Percentiles rank a stretch among this genome's conserved stretches.
phyloP scores from a whole-genome alignment of 2,888 invertebrate genomes.

The Cataglyphis albicans region DNA sequence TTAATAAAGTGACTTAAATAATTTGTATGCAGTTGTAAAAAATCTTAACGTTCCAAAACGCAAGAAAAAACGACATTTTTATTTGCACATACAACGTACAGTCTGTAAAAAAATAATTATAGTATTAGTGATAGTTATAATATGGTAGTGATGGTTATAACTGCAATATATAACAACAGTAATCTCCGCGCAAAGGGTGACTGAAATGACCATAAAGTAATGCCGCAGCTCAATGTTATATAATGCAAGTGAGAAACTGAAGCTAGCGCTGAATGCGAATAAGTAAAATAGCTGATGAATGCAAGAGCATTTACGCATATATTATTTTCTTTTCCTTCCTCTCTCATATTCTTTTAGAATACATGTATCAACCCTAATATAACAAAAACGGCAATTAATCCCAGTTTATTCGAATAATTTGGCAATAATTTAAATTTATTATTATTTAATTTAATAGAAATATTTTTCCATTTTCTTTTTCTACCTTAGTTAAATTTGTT shows the following conservation, averaged over 20 bases:
- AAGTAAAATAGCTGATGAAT: constrained; percentile 59
- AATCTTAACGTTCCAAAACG: background rate
- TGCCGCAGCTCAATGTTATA: constrained; percentile 49
- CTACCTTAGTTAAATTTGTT: background rate
- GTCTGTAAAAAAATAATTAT: background rate
- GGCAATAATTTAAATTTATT: background rate
- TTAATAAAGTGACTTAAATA: background rate
- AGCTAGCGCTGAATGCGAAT: constrained; percentile 57
- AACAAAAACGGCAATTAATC: background rate
- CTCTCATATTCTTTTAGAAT: background rate
- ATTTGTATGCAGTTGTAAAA: background rate
- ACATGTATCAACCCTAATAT: background rate
- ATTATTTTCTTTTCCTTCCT: constrained; percentile 56
- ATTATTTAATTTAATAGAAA: background rate
- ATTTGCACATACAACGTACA: background rate
- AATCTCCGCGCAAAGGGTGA: constrained; percentile 44
- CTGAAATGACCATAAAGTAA: constrained; percentile 64
- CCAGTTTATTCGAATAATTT: constrained; percentile 15
- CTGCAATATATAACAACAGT: constrained; percentile 4
- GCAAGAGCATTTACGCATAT: constrained; percentile 46
- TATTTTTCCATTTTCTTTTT: background rate
- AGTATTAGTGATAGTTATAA: background rate
- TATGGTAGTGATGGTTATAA: background rate
- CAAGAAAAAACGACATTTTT: background rate
- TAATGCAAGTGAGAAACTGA: constrained; percentile 49